phyloP scores from a whole-genome alignment of 1,140 invertebrate genomes.

The Zaprionus vittiger region DNA sequence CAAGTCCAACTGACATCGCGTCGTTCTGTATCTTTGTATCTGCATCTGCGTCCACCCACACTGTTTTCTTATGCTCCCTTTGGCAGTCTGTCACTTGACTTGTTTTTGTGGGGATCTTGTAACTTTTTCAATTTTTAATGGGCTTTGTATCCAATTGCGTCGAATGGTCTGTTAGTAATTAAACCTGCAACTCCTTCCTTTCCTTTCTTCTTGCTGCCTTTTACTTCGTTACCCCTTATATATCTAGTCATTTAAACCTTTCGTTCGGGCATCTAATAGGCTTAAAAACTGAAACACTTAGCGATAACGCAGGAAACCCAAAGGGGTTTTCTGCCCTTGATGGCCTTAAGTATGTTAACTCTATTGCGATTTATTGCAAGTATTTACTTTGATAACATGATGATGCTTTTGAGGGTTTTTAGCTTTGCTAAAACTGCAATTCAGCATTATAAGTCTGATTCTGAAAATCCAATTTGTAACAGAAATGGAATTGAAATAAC shows the following conservation, averaged over 20 bases:
- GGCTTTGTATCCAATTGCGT: constrained; percentile 63
- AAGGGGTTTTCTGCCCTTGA: not conserved
- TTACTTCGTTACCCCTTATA: not conserved
- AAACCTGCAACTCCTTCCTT: constrained; percentile 58
- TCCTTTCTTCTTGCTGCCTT: constrained; percentile 7
- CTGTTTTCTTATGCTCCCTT: constrained; percentile 25
- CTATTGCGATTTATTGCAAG: not conserved
- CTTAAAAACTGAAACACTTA: constrained; percentile 68
- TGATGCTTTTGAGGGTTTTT: not conserved
- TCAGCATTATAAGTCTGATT: not conserved
- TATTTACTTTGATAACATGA: not conserved
- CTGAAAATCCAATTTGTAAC: constrained; percentile 32
- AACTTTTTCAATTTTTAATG: constrained; percentile 62
- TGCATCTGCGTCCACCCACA: not conserved
- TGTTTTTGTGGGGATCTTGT: constrained; percentile 21
- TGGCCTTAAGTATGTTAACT: not conserved
- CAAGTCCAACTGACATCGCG: constrained; percentile 16
- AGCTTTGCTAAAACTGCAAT: not conserved
- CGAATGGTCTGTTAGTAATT: constrained; percentile 54
- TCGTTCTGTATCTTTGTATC: constrained; percentile 22
- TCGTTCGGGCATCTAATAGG: constrained; percentile 50
- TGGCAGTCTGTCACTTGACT: constrained; percentile 47
- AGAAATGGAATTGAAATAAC: too few species aligned
- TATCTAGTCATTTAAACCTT: constrained; percentile 15
- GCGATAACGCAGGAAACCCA: constrained; percentile 25